phyloP scores from a whole-genome alignment of 1,140 invertebrate genomes.

The Prorops nasuta region DNA sequence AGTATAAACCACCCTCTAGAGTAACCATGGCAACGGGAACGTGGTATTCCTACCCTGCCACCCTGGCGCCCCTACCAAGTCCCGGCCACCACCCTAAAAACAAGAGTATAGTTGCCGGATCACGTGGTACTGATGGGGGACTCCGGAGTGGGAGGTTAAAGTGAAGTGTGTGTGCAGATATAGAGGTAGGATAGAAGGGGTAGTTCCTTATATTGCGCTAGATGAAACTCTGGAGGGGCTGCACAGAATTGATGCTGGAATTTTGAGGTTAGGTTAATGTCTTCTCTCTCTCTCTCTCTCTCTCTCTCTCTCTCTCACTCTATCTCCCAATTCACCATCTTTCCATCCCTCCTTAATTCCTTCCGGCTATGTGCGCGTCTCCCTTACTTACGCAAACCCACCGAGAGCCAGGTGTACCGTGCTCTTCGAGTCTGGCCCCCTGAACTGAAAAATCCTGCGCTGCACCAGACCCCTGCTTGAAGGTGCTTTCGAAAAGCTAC shows the following conservation, averaged over 20 bases:
- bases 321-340: conserved; percentile 8
- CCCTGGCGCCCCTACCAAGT: conserved; percentile 23
- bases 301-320: conserved; percentile 10
- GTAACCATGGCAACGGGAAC: conserved; percentile 47
- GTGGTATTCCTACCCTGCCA: conserved; percentile 41
- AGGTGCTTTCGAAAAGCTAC: conserved; percentile 42
- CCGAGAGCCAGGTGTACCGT: conserved; percentile 30
- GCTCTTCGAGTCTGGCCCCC: conserved; percentile 33
- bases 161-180: conserved; percentile 40
- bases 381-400: conserved; percentile 23
- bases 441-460: conserved; percentile 49
- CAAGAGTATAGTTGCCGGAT: conserved; percentile 46
- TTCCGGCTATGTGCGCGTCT: conserved; percentile 20
- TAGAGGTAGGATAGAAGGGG: conserved; percentile 46
- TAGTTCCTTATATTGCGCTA: conserved; percentile 49
- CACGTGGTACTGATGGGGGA: conserved; percentile 34
- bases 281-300: conserved; percentile 23
- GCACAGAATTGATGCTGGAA: conserved; percentile 52
- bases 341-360: conserved; percentile 8
- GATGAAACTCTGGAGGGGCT: conserved; percentile 40
- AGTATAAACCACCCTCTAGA: conserved; percentile 45
- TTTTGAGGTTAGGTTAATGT: conserved; percentile 52
- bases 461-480: conserved; percentile 28
- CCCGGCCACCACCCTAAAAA: conserved; percentile 42
- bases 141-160: conserved; percentile 20